phyloP scores from a whole-genome alignment of 2,888 invertebrate genomes.

The Andrena haemorrhoa region DNA sequence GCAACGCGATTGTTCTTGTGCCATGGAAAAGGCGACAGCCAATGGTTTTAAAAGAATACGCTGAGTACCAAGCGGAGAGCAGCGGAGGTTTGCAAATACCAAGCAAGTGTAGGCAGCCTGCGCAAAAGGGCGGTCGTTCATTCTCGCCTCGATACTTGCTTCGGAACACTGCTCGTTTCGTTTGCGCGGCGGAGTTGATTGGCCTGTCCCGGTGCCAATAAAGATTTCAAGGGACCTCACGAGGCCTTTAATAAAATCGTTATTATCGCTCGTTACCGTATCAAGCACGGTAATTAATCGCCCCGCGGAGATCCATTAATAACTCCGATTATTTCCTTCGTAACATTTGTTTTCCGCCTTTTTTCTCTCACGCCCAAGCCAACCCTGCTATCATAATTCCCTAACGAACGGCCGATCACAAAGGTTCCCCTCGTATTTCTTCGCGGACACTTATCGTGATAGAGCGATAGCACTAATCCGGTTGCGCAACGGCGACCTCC shows the following conservation, averaged over 20 bases:
- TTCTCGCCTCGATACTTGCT: conserved; percentile 26
- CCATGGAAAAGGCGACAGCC: background rate
- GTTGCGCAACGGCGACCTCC: conserved; percentile 47
- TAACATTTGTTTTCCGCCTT: conserved; percentile 36
- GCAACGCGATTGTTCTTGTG: conserved; percentile 34
- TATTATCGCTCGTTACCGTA: conserved; percentile 21
- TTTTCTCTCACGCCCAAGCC: background rate
- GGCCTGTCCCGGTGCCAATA: conserved; percentile 47
- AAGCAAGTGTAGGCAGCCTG: background rate
- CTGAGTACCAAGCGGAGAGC: conserved; percentile 1
- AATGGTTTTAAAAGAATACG: background rate
- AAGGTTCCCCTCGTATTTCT: conserved; percentile 45
- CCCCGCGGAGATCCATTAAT: conserved; percentile 42
- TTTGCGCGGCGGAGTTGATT: conserved; percentile 14
- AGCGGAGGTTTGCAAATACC: background rate
- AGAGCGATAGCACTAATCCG: conserved; percentile 44
- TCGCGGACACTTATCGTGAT: conserved; percentile 41
- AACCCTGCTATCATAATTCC: conserved; percentile 28
- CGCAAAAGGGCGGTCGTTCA: conserved; percentile 32
- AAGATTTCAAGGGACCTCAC: conserved; percentile 51
- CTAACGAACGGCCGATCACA: conserved; percentile 21
- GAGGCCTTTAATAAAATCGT: conserved; percentile 51
- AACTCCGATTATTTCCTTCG: conserved; percentile 43
- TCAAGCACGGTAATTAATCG: conserved; percentile 50
- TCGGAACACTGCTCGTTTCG: conserved; percentile 13